Evolutionary conservation across 2,113 vertebrate species (phyloP).

Genomic region (Monopterus albus): DNA sequence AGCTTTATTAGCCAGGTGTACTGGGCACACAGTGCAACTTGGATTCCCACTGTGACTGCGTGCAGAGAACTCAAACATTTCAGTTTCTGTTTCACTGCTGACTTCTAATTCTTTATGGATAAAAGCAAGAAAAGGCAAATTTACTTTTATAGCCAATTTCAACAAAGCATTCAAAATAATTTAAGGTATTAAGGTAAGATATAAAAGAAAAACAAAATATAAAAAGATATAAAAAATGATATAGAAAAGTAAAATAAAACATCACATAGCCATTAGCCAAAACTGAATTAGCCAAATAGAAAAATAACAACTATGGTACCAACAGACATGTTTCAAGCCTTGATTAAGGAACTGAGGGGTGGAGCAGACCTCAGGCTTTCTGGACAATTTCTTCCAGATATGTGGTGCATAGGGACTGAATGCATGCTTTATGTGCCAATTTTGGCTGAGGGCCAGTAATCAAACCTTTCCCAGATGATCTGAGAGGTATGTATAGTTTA

Average conservation of each 20-base stretch:
- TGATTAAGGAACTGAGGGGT: not conserved
- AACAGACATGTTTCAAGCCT: no score
- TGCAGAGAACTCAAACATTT: conserved; percentile 11
- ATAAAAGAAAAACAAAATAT: not conserved
- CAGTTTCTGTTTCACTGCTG: conserved; percentile 3
- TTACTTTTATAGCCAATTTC: not conserved
- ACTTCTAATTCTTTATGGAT: not conserved
- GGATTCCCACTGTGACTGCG: no score
- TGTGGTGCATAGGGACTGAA: not conserved
- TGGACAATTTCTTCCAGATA: not conserved
- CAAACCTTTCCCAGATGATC: not conserved
- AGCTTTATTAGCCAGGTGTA: no score
- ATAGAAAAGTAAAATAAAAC: not conserved
- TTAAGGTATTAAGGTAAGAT: not conserved
- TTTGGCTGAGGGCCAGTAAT: not conserved
- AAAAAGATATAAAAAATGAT: no score
- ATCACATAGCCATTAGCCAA: no score
- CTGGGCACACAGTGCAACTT: no score
- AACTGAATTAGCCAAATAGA: no score
- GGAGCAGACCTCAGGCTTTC: not conserved
- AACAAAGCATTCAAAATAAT: not conserved
- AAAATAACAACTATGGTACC: no score
- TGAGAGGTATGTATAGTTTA: not conserved
- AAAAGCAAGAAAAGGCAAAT: not conserved
- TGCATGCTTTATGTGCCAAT: not conserved